phyloP scores from a whole-genome alignment of 1,140 invertebrate species.

The Trichonephila inaurata region DNA sequence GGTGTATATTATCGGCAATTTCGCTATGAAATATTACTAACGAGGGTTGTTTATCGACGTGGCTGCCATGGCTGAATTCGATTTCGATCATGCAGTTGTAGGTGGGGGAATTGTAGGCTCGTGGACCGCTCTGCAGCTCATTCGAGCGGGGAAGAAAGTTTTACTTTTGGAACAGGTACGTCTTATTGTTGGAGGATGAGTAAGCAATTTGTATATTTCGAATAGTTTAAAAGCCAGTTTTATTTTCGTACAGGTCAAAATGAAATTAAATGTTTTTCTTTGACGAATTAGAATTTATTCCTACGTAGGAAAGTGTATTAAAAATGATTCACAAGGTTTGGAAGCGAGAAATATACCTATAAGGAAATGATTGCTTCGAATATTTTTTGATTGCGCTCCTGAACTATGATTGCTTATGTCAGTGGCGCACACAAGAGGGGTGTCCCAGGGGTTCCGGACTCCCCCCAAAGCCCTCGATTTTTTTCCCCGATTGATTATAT shows the following conservation, averaged over 20 bases:
- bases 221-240: neutral
- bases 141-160: constrained; percentile 45
- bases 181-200: neutral
- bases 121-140: neutral
- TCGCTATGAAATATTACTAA: neutral
- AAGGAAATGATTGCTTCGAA: too few relatives aligned
- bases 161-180: constrained; percentile 55
- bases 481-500: too few relatives aligned
- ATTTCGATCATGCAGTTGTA: constrained; percentile 52
- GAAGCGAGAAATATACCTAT: too few relatives aligned
- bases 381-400: too few relatives aligned
- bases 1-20: neutral
- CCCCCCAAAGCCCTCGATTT: too few relatives aligned
- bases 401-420: too few relatives aligned
- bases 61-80: neutral
- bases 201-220: neutral
- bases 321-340: too few relatives aligned
- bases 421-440: too few relatives aligned
- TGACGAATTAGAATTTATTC: too few relatives aligned
- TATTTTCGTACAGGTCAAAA: neutral
- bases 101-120: constrained; percentile 49
- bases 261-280: too few relatives aligned
- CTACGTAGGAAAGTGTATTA: too few relatives aligned
- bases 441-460: too few relatives aligned
- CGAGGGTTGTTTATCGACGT: neutral